These are phyloP conservation scores for Atopsyche davidsoni DNA, from an alignment of 1,140 invertebrate species.

Conservation along the genomic window DNA sequence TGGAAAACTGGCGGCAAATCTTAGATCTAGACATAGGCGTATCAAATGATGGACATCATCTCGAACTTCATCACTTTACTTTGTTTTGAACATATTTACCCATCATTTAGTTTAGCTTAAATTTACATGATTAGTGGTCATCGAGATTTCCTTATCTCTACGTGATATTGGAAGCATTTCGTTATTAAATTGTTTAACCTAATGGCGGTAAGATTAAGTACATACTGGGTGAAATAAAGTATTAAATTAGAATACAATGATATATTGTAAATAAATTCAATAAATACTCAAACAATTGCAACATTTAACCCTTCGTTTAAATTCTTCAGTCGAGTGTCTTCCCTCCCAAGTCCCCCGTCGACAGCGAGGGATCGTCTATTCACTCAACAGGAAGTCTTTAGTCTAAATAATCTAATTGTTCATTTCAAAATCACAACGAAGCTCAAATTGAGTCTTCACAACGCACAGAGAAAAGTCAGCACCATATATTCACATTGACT, in stretches of 20 bases:
- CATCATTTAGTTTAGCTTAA: slow-evolving; percentile 6
- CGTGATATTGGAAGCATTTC: slow-evolving; percentile 30
- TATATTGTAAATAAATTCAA: slow-evolving; percentile 12
- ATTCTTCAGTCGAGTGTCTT: too few relatives aligned
- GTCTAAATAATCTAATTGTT: too few relatives aligned
- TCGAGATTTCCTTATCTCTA: neutral
- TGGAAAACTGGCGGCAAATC: slow-evolving; percentile 30
- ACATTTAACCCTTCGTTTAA: too few relatives aligned
- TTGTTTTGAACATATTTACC: slow-evolving; percentile 10
- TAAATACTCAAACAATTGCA: slow-evolving; percentile 4
- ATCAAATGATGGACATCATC: neutral
- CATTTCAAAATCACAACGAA: too few relatives aligned
- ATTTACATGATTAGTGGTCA: neutral
- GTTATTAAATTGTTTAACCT: slow-evolving; percentile 28
- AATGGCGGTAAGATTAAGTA: slow-evolving; percentile 30
- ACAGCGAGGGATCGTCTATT: too few relatives aligned
- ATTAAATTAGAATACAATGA: slow-evolving; percentile 16
- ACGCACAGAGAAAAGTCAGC: too few relatives aligned
- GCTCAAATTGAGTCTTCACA: too few relatives aligned
- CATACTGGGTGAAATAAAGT: slow-evolving; percentile 24
- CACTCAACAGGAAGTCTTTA: too few relatives aligned
- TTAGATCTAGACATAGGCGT: slow-evolving; percentile 12
- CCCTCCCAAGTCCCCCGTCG: too few relatives aligned
- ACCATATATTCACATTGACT: too few relatives aligned
- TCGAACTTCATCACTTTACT: neutral